Base-by-base conservation (phyloP, 1,140 invertebrate genomes). In the Stenopsyche tienmushanensis region DNA sequence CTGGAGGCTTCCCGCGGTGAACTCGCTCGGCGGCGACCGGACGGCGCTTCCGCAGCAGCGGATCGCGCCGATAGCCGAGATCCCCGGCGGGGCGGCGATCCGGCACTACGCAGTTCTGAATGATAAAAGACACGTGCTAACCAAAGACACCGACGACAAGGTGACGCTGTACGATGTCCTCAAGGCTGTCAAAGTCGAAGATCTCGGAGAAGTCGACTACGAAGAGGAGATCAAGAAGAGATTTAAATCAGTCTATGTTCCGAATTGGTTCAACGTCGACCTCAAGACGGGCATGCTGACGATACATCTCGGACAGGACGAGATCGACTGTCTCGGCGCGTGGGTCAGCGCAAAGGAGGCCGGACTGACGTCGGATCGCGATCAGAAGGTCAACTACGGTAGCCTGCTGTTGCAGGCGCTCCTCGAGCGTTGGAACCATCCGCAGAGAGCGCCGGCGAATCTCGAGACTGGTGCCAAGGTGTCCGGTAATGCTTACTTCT, bases 221-320 rank as follows among this genome's bases (percentile, higher is more conserved):
- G 97, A 99, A 39, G 91, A 95, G 73, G 96, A 98, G 80, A 86
- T 97, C 0, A 96, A 97, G 74, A 91, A 92, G 76, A 83, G 92
- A 71, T 94, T 91, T 67, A 95, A 96, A 83, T 90, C 91, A 82
- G 89, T 99, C 50, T 98, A 92, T 80, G 95, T 99, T 72, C 98
- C 98, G 42, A 98, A 94, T 82, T 99, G 98, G 98, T 99, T 99
- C 78, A 97, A 93, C 73, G 94, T 99, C 54, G 97, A 99, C 83
- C 84, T 99, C 3, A 99, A 99, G 83, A 98, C 96, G 65, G 98
- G 97, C 63, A 94, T 99, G 90, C 80, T 99, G 65, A 98, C 96
- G 3, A 96, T 99, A 75, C 96, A 98, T 75, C 83, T 99, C 69
- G 91, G 91, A 0, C 91, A 94, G 79, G 97, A 99, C 76, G 97